A percentile compares a stretch with the other conserved stretches of the same genome.
phyloP scores from a whole-genome alignment of 2,888 invertebrate species.

The Gandaritis pyraliata region DNA sequence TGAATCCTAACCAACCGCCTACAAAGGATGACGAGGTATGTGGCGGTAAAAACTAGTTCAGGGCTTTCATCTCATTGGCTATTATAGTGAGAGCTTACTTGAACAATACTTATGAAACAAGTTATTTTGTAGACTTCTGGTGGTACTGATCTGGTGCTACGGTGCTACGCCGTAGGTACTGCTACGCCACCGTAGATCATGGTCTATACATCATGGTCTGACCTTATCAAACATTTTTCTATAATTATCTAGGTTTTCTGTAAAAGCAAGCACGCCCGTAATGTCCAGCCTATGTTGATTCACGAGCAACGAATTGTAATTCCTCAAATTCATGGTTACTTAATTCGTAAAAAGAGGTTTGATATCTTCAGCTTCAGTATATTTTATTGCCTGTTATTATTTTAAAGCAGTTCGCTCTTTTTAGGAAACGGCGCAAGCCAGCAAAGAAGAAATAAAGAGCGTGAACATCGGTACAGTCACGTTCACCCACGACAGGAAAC shows the following conservation, averaged over 20 bases:
- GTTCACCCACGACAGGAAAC: constrained; percentile 66
- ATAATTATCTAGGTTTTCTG: too few relatives aligned
- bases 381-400: background rate
- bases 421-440: constrained; percentile 67
- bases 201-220: too few relatives aligned
- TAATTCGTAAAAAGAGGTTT: too few relatives aligned
- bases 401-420: constrained; percentile 41
- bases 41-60: too few relatives aligned
- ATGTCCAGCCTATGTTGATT: too few relatives aligned
- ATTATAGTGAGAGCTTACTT: too few relatives aligned
- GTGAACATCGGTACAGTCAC: constrained; percentile 77
- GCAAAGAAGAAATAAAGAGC: constrained; percentile 78
- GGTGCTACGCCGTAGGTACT: constrained; percentile 1
- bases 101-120: background rate
- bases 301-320: too few relatives aligned
- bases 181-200: background rate
- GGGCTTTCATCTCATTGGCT: too few relatives aligned
- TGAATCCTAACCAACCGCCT: constrained; percentile 69
- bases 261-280: too few relatives aligned
- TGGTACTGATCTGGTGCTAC: background rate
- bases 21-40: constrained; percentile 64
- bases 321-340: too few relatives aligned
- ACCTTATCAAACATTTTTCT: too few relatives aligned
- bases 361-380: too few relatives aligned
- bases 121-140: background rate